Percentiles rank a stretch among this genome's conserved stretches.
Conservation (phyloP, 2,797 vertebrate genomes). For the Yasuhikotakia modesta region DNA sequence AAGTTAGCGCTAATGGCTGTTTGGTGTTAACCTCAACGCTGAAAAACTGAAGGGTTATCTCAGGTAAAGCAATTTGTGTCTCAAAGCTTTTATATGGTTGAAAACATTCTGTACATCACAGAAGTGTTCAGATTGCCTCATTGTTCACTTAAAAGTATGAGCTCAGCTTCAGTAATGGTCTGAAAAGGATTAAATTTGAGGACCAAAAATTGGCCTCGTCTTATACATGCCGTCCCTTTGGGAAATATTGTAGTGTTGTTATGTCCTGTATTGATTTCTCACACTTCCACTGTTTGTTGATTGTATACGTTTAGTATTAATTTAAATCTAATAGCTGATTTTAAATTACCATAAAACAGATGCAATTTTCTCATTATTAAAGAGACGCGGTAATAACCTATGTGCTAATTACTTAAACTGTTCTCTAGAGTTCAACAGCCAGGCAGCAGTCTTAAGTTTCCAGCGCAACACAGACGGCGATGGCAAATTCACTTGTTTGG, state of each 20-base stretch:
- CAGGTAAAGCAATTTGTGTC: conserved; percentile 30
- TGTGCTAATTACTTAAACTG: conserved; percentile 13
- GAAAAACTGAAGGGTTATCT: conserved; percentile 31
- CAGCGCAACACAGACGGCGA: conserved; percentile 36
- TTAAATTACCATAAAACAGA: conserved; percentile 21
- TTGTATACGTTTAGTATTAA: background rate
- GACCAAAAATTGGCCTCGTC: conserved; percentile 42
- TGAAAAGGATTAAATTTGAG: conserved; percentile 41
- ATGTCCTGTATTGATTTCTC: background rate
- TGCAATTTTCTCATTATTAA: conserved; percentile 9
- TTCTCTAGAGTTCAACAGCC: conserved; percentile 33
- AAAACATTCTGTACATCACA: conserved; percentile 24
- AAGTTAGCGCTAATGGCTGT: conserved; percentile 43
- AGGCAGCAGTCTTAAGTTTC: conserved; percentile 34
- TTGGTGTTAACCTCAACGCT: conserved; percentile 36
- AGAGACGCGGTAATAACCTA: conserved; percentile 17
- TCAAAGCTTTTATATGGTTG: background rate
- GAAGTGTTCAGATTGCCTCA: conserved; percentile 18
- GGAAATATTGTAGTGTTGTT: conserved; percentile 29
- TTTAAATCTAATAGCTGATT: conserved; percentile 24
- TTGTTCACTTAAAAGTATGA: conserved; percentile 53
- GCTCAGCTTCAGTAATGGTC: conserved; percentile 42
- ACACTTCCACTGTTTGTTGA: conserved; percentile 1
- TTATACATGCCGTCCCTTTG: conserved; percentile 14
- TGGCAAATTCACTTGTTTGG: conserved; percentile 42